A percentile compares a stretch with the other conserved stretches of the same genome.
Conservation (phyloP, 2,888 invertebrate genomes). For the Nineta flava region DNA sequence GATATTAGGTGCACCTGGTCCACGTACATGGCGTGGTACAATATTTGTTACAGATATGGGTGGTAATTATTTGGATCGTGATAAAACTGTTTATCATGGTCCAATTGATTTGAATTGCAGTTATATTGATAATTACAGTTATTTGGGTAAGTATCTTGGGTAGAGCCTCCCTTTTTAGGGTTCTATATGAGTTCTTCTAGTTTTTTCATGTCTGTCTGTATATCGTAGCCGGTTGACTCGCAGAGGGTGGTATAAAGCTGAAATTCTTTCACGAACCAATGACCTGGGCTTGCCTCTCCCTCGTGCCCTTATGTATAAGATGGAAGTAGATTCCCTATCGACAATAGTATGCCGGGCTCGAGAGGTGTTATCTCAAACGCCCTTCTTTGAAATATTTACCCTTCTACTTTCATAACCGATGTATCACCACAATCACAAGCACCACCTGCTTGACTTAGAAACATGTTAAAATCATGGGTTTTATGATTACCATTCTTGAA, state of each 20-base stretch:
- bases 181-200: no score
- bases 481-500: constrained; percentile 94
- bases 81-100: constrained; percentile 64
- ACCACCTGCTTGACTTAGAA: constrained; percentile 93
- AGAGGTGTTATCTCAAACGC: no score
- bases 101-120: constrained; percentile 53
- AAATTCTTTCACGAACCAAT: no score
- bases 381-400: constrained; percentile 49
- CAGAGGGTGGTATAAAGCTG: no score
- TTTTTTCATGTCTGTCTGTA: no score
- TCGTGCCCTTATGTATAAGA: no score
- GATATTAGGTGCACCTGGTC: constrained; percentile 81
- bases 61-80: constrained; percentile 56
- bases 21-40: constrained; percentile 84
- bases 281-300: no score
- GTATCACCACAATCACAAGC: constrained; percentile 98
- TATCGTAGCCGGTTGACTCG: no score
- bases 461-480: constrained; percentile 98
- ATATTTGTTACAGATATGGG: constrained; percentile 62
- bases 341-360: no score
- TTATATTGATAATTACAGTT: constrained; percentile 75
- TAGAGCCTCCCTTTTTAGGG: neutral
- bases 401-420: constrained; percentile 91
- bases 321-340: no score
- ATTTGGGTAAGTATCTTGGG: constrained; percentile 45